Conservation (phyloP, 2,113 vertebrate species). For the Brachypodius melanocephalos region DNA sequence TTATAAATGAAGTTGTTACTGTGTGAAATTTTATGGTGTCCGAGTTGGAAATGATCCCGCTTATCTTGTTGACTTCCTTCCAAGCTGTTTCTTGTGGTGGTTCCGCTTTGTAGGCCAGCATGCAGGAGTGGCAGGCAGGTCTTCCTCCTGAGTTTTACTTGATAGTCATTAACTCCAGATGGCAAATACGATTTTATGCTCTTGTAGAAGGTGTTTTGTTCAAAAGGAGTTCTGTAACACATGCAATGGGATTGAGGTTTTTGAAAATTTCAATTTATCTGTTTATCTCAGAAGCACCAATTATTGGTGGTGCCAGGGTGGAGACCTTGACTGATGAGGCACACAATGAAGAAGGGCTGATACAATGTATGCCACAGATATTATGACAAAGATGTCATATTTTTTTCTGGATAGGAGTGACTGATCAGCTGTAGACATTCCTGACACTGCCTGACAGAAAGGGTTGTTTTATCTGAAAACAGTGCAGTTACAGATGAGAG, state of each 20-base stretch:
- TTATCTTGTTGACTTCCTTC: constrained; percentile 8
- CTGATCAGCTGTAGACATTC: constrained; percentile 55
- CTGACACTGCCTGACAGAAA: constrained; percentile 58
- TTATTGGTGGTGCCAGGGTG: not conserved
- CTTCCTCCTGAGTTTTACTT: not conserved
- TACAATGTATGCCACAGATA: not conserved
- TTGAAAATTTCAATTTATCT: not conserved
- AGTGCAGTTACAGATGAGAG: constrained; percentile 65
- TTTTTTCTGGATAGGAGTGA: constrained; percentile 40
- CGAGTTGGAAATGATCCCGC: not conserved
- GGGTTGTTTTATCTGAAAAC: constrained; percentile 71
- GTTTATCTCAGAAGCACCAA: not conserved
- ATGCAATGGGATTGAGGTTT: not conserved
- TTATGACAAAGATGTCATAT: constrained; percentile 2
- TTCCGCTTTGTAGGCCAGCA: not conserved
- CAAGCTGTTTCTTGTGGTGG: not conserved
- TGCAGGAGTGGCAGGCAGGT: not conserved
- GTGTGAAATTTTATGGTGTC: not conserved
- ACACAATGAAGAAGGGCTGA: not conserved
- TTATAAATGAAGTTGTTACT: not conserved
- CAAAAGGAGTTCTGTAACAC: not conserved
- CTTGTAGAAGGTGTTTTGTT: not conserved
- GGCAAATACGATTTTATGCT: not conserved
- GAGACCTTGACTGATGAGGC: not conserved
- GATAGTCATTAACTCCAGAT: not conserved